Conservation (phyloP, 2,113 vertebrate species). For the Phaethon lepturus region DNA sequence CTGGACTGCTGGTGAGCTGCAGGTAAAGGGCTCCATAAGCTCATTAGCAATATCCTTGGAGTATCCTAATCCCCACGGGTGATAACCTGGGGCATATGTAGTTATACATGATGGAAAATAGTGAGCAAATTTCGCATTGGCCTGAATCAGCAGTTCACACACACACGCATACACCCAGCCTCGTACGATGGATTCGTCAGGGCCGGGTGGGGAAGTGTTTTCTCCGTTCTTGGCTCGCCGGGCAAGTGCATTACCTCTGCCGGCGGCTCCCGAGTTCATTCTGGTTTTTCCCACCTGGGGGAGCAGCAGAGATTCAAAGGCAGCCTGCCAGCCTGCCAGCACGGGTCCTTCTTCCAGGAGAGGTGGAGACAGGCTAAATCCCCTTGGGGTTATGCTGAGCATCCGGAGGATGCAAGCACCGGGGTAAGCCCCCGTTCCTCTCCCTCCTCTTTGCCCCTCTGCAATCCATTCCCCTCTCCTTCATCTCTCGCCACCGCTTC, state of each 20-base stretch:
- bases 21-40: not conserved
- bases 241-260: not conserved
- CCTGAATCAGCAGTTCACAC: not conserved
- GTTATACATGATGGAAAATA: not conserved
- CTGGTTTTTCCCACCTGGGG: conserved; percentile 62
- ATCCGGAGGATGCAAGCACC: rapidly evolving
- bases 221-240: not conserved
- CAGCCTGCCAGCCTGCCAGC: not conserved
- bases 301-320: conserved; percentile 41
- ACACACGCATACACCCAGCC: rapidly evolving
- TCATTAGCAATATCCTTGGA: not conserved
- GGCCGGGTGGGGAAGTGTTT: not conserved
- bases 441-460: not conserved
- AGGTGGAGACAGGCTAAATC: not conserved
- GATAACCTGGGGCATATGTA: not conserved
- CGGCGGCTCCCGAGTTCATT: conserved; percentile 14
- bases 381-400: not conserved
- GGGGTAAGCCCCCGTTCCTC: not conserved
- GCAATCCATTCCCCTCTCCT: not conserved
- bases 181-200: not conserved
- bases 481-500: not conserved
- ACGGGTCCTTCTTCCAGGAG: not conserved
- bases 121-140: not conserved
- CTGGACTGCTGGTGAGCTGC: not conserved
- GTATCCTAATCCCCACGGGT: not conserved